phyloP scores from a whole-genome alignment of 2,797 vertebrate genomes.

The Chrosomus eos region DNA sequence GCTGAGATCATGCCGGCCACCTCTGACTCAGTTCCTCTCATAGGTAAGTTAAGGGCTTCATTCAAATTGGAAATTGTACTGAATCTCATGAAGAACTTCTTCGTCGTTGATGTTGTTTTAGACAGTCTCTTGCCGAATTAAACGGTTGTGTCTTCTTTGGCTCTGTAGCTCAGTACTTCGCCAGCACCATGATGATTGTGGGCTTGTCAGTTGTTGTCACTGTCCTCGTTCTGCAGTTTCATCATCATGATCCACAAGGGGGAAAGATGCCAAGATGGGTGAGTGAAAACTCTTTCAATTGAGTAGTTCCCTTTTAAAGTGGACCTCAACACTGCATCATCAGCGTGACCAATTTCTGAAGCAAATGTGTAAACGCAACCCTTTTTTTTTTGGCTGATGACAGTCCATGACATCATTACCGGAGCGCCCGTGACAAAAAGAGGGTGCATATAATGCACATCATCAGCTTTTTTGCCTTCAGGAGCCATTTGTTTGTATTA shows the following conservation, averaged over 20 bases:
- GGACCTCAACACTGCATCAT: not conserved
- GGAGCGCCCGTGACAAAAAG: not conserved
- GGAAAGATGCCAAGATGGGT: conserved; percentile 94
- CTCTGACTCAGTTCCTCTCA: conserved; percentile 91
- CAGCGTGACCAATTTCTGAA: not conserved
- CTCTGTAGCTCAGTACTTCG: conserved; percentile 88
- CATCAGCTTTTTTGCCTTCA: no score
- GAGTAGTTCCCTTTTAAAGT: not conserved
- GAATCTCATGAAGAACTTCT: not conserved
- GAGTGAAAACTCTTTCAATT: conserved; percentile 58
- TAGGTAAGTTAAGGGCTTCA: conserved; percentile 73
- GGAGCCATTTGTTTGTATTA: no score
- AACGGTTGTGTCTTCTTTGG: conserved; percentile 36
- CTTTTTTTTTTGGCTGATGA: not conserved
- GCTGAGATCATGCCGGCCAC: conserved; percentile 95
- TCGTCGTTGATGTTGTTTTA: not conserved
- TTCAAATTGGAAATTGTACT: not conserved
- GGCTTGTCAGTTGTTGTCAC: conserved; percentile 91
- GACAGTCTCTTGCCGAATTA: not conserved
- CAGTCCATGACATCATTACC: not conserved
- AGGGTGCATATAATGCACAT: not conserved
- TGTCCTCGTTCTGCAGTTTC: conserved; percentile 90
- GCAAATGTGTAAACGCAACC: not conserved
- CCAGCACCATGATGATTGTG: conserved; percentile 93
- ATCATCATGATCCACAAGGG: conserved; percentile 90